phyloP scores from a whole-genome alignment of 30 jellyfish, hydroid and myxozoan species.

The Cassiopea xamachana region DNA sequence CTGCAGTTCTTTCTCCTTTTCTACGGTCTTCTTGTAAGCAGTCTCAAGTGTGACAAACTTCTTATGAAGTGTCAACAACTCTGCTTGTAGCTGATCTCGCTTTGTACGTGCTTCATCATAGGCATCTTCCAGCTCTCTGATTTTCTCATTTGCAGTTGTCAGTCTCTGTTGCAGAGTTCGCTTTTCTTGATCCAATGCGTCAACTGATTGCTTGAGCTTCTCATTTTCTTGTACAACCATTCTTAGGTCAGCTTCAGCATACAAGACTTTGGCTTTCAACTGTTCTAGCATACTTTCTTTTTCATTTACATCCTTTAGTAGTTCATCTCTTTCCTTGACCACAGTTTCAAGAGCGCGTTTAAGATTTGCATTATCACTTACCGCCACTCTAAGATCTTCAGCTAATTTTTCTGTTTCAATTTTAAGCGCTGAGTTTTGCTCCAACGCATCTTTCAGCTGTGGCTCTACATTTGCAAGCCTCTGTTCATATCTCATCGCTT shows the following conservation, averaged over 20 bases:
- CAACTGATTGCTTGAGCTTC: conserved; percentile 73
- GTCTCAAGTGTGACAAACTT: conserved; percentile 90
- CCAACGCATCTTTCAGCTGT: conserved; percentile 85
- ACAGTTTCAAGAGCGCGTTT: conserved; percentile 65
- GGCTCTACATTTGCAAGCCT: conserved; percentile 97
- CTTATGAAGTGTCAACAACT: conserved; percentile 81
- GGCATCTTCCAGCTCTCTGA: conserved; percentile 93
- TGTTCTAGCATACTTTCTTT: conserved; percentile 86
- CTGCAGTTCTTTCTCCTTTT: conserved; percentile 86
- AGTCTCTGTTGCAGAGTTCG: conserved; percentile 78
- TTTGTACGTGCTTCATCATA: conserved; percentile 86
- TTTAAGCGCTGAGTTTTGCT: conserved; percentile 86
- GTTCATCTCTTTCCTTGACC: conserved; percentile 66
- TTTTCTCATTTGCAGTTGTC: conserved; percentile 77
- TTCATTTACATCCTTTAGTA: conserved; percentile 83
- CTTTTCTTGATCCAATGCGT: conserved; percentile 93
- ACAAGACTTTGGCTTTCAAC: conserved; percentile 71
- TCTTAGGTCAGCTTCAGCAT: conserved; percentile 75
- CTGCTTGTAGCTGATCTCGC: conserved; percentile 88
- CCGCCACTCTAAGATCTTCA: conserved; percentile 88
- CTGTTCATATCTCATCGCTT: conserved; percentile 97
- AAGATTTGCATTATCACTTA: conserved; percentile 80
- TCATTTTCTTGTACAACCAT: conserved; percentile 88
- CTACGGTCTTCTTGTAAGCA: conserved; percentile 86
- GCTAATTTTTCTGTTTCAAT: conserved; percentile 83